phyloP scores from a whole-genome alignment of 1,140 invertebrate species.

The Papilio aristodemus region DNA sequence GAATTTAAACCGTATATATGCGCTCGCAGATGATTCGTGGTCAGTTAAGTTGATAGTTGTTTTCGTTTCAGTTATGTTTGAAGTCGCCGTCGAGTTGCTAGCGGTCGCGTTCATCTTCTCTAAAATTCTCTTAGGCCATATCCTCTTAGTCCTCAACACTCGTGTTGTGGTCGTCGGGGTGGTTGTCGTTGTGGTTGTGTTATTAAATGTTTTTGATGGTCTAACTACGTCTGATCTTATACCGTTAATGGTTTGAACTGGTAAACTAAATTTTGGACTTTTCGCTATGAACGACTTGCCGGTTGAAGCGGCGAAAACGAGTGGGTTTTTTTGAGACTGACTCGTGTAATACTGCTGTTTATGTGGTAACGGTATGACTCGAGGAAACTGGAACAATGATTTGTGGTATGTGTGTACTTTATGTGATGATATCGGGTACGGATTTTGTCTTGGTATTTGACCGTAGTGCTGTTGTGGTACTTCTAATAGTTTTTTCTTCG shows the following conservation, averaged over 20 bases:
- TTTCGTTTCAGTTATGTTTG: conserved; percentile 38
- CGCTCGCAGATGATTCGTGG: conserved; percentile 42
- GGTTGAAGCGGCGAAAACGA: conserved; percentile 50
- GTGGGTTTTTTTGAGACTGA: conserved; percentile 36
- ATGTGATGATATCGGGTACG: conserved; percentile 51
- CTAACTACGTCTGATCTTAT: conserved; percentile 60
- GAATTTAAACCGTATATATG: conserved; percentile 39
- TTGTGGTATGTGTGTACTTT: conserved; percentile 55
- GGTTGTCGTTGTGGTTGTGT: conserved; percentile 45
- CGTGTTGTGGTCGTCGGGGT: conserved; percentile 56
- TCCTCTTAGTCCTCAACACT: conserved; percentile 68
- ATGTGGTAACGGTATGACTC: conserved; percentile 55
- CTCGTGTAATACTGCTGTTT: conserved; percentile 45
- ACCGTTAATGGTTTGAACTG: conserved; percentile 68
- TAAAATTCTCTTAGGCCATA: conserved; percentile 70
- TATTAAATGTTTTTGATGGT: conserved; percentile 52
- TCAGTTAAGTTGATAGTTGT: conserved; percentile 49
- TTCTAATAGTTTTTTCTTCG: conserved; percentile 50
- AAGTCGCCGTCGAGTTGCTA: conserved; percentile 42
- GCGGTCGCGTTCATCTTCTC: conserved; percentile 57
- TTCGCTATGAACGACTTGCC: conserved; percentile 48
- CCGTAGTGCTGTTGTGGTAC: conserved; percentile 53
- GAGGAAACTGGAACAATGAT: conserved; percentile 61
- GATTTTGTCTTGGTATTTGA: conserved; percentile 46
- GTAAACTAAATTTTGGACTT: conserved; percentile 65